phyloP scores from a whole-genome alignment of 64 coral and sea anemone genomes.

The Montipora sp. region DNA sequence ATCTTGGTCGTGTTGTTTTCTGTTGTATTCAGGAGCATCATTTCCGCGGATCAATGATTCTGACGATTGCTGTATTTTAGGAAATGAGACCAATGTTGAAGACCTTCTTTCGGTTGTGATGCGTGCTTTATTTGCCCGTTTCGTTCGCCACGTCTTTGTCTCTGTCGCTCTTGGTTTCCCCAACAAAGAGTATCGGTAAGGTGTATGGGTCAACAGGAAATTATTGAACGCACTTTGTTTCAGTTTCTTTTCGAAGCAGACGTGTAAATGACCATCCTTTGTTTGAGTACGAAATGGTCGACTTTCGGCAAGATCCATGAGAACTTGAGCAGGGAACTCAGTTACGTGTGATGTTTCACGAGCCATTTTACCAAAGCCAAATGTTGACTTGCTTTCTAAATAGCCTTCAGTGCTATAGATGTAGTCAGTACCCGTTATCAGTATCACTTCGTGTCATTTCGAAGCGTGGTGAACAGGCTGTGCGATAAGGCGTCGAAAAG shows the following conservation, averaged over 20 bases:
- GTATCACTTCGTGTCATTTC: neutral
- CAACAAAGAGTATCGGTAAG: slow-evolving; percentile 29
- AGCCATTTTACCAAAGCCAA: neutral
- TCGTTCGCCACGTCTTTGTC: neutral
- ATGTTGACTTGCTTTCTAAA: neutral
- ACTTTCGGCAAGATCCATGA: neutral
- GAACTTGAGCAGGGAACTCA: slow-evolving; percentile 29
- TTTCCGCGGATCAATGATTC: neutral
- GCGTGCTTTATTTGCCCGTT: neutral
- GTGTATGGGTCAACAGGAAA: slow-evolving; percentile 29
- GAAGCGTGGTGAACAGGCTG: neutral
- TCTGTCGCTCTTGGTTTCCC: neutral
- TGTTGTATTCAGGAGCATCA: neutral
- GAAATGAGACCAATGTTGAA: neutral
- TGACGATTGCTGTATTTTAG: slow-evolving; percentile 1
- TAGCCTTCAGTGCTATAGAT: neutral
- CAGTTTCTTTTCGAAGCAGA: slow-evolving; percentile 40
- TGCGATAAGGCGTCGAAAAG: too few relatives aligned
- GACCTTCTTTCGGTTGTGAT: neutral
- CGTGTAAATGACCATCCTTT: slow-evolving; percentile 15
- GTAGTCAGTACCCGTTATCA: neutral
- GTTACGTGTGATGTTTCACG: slow-evolving; percentile 34
- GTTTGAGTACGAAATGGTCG: slow-evolving; percentile 3
- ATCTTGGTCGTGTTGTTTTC: neutral
- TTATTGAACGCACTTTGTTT: slow-evolving; percentile 44